Evolutionary conservation across 2,113 vertebrate genomes (phyloP).

Genomic region (Lycaon pictus): DNA sequence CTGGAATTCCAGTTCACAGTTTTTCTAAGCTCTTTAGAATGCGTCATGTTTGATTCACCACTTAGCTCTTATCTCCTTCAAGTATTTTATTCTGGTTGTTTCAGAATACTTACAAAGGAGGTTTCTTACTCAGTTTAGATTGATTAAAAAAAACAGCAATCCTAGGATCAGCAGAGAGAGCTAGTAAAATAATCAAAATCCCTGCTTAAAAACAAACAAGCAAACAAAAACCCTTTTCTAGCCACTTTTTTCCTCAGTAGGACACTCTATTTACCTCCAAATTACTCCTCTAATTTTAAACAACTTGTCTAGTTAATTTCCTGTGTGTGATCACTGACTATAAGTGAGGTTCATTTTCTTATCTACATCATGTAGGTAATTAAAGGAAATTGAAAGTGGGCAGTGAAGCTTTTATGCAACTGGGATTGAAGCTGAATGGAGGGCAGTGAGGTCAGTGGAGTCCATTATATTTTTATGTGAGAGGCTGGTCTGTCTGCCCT

Average conservation of each 20-base stretch:
- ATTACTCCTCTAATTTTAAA: conserved; percentile 89
- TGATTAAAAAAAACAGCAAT: conserved; percentile 83
- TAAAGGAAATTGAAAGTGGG: conserved; percentile 95
- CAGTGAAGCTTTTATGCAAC: conserved; percentile 92
- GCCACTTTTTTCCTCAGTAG: conserved; percentile 73
- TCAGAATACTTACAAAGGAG: conserved; percentile 86
- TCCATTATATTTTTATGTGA: conserved; percentile 92
- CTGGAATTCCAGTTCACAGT: conserved; percentile 86
- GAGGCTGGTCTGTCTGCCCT: conserved; percentile 88
- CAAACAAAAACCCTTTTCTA: conserved; percentile 57
- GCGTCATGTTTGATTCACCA: conserved; percentile 84
- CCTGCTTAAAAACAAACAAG: conserved; percentile 78
- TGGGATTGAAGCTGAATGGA: conserved; percentile 92
- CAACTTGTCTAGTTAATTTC: conserved; percentile 92
- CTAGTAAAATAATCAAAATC: conserved; percentile 72
- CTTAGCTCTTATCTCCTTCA: conserved; percentile 82
- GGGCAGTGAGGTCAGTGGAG: conserved; percentile 89
- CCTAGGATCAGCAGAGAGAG: conserved; percentile 70
- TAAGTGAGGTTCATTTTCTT: conserved; percentile 93
- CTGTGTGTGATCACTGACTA: conserved; percentile 90
- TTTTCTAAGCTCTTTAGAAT: conserved; percentile 87
- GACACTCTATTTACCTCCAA: conserved; percentile 87
- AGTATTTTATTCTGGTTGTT: conserved; percentile 83
- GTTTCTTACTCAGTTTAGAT: conserved; percentile 84
- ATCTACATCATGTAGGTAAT: conserved; percentile 94